Percentiles rank a stretch among this genome's conserved stretches.
These are phyloP conservation scores for Caligus rogercresseyi DNA, from an alignment of 1,140 invertebrate species.

Conservation along the genomic window DNA sequence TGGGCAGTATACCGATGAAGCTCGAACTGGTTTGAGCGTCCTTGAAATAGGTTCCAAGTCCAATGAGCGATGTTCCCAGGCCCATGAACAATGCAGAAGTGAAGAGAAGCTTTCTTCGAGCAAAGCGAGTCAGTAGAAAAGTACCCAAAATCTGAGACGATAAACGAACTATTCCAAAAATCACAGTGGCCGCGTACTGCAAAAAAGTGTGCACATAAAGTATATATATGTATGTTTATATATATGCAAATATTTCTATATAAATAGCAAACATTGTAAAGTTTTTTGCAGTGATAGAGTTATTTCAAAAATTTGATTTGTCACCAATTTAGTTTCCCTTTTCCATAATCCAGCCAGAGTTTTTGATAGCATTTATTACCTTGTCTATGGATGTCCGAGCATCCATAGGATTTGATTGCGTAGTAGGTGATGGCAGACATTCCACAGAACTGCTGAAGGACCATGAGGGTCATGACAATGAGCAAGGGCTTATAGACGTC, in stretches of 20 bases:
- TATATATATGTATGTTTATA: too few relatives aligned
- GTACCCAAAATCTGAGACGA: background rate
- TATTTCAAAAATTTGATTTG: too few relatives aligned
- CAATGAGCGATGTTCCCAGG: background rate
- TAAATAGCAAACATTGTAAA: too few relatives aligned
- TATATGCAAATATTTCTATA: too few relatives aligned
- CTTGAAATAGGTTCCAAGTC: background rate
- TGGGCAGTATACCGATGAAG: background rate
- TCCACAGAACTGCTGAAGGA: slow-evolving; percentile 8
- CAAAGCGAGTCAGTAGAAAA: slow-evolving; percentile 10
- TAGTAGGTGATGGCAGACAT: slow-evolving; percentile 2
- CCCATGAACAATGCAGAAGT: background rate
- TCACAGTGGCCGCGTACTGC: slow-evolving; percentile 9
- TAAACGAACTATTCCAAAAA: background rate
- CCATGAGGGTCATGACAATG: background rate
- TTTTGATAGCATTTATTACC: slow-evolving; percentile 8
- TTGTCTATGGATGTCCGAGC: background rate
- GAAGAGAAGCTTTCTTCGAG: background rate
- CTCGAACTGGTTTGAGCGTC: background rate
- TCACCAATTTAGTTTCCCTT: too few relatives aligned
- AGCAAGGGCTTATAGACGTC: slow-evolving; percentile 2
- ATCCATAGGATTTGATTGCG: background rate
- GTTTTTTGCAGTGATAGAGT: too few relatives aligned
- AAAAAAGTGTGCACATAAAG: too few relatives aligned
- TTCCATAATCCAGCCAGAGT: too few relatives aligned